phyloP scores from a whole-genome alignment of 2,888 invertebrate species.

The Serrognathus titanus region DNA sequence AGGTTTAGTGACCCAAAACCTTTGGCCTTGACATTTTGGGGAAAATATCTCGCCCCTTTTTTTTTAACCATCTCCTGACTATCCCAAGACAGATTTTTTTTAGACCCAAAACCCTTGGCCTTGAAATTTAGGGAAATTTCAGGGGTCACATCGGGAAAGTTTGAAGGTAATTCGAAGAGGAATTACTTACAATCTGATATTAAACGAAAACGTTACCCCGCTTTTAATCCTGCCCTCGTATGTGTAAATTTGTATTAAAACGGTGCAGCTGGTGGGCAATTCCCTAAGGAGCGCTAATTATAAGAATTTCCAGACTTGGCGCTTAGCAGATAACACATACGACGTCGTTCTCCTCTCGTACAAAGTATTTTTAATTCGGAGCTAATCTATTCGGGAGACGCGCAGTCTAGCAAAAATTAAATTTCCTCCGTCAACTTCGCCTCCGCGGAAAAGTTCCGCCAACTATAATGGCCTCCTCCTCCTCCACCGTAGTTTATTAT shows the following conservation, averaged over 20 bases:
- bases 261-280: slow-evolving; percentile 2
- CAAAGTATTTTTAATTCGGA: slow-evolving; percentile 25
- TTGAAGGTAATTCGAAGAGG: too few relatives aligned
- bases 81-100: too few relatives aligned
- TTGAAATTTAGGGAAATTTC: too few relatives aligned
- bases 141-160: too few relatives aligned
- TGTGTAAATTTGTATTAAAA: slow-evolving; percentile 11
- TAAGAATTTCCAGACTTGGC: background rate
- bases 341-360: slow-evolving; percentile 8
- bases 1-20: too few relatives aligned
- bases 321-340: background rate
- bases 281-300: background rate
- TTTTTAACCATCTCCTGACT: too few relatives aligned
- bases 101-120: too few relatives aligned
- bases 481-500: slow-evolving; percentile 20
- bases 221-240: slow-evolving; percentile 2
- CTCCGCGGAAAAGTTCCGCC: slow-evolving; percentile 16
- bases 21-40: too few relatives aligned
- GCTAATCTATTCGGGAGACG: slow-evolving; percentile 23
- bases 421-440: slow-evolving; percentile 20
- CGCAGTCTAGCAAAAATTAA: slow-evolving; percentile 22
- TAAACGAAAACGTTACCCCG: background rate
- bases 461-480: slow-evolving; percentile 24
- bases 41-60: too few relatives aligned
- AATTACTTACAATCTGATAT: too few relatives aligned